These are phyloP conservation scores for Cheilosia pagana DNA, from an alignment of 2,888 invertebrate species.

Conservation along the genomic window DNA sequence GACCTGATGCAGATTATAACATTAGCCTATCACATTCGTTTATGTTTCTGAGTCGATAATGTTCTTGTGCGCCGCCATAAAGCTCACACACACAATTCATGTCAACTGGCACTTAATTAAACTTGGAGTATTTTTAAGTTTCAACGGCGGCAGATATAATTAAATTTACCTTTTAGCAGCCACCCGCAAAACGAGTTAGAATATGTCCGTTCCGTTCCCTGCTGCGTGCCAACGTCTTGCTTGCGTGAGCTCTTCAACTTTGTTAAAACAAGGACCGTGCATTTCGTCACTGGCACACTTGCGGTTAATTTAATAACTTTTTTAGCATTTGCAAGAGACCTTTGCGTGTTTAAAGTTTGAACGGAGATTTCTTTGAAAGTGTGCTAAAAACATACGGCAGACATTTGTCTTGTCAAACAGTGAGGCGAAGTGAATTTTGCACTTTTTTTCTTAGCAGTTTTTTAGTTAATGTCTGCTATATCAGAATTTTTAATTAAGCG, in stretches of 20 bases:
- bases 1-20: too few relatives aligned
- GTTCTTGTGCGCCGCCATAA: neutral
- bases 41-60: neutral
- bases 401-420: too few relatives aligned
- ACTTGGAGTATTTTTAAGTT: slow-evolving; percentile 4
- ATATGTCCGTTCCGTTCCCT: neutral
- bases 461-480: too few relatives aligned
- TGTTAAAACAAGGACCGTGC: slow-evolving; percentile 3
- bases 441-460: too few relatives aligned
- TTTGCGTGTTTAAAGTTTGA: slow-evolving; percentile 2
- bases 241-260: slow-evolving; percentile 21
- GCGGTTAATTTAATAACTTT: slow-evolving; percentile 28
- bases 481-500: too few relatives aligned
- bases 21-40: too few relatives aligned
- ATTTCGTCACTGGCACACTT: slow-evolving; percentile 28
- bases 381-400: too few relatives aligned
- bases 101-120: slow-evolving; percentile 10
- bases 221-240: neutral
- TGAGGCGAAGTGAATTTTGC: too few relatives aligned
- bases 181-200: neutral
- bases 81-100: neutral
- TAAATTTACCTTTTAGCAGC: neutral
- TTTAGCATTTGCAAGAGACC: slow-evolving; percentile 1
- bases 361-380: too few relatives aligned
- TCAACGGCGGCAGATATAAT: slow-evolving; percentile 1